These are phyloP conservation scores for Heteractis magnifica DNA, from an alignment of 92 coral and sea anemone species.

Conservation along the genomic window DNA sequence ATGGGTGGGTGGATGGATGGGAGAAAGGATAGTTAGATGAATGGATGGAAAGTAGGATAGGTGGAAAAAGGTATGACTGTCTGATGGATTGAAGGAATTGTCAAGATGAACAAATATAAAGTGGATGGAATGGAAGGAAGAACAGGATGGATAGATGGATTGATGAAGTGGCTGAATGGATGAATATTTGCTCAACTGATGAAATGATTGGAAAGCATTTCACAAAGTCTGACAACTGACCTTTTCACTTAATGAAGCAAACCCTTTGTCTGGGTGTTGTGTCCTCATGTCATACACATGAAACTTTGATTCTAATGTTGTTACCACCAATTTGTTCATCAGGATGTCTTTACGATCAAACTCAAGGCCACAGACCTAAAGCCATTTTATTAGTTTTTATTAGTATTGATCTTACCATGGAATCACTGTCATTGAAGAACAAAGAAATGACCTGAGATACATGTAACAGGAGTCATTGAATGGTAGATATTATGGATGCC, in stretches of 20 bases:
- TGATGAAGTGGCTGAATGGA: neutral
- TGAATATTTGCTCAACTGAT: neutral
- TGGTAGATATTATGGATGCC: too few species aligned
- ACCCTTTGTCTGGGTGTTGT: constrained; percentile 93
- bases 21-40: neutral
- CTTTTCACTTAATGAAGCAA: constrained; percentile 90
- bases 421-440: too few species aligned
- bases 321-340: constrained; percentile 95
- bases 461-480: too few species aligned
- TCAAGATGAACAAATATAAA: neutral
- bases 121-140: too few species aligned
- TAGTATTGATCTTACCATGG: too few species aligned
- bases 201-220: neutral
- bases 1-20: neutral
- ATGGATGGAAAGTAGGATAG: neutral
- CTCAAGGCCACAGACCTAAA: constrained; percentile 92
- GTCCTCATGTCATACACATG: constrained; percentile 95
- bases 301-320: constrained; percentile 92
- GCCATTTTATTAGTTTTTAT: too few species aligned
- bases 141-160: neutral
- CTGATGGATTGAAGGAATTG: neutral
- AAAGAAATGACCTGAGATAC: too few species aligned
- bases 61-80: neutral
- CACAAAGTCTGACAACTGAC: constrained; percentile 20
- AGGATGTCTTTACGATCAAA: constrained; percentile 93